These are phyloP conservation scores for Ephestia elutella DNA, from an alignment of 1,140 invertebrate genomes.

Conservation along the genomic window DNA sequence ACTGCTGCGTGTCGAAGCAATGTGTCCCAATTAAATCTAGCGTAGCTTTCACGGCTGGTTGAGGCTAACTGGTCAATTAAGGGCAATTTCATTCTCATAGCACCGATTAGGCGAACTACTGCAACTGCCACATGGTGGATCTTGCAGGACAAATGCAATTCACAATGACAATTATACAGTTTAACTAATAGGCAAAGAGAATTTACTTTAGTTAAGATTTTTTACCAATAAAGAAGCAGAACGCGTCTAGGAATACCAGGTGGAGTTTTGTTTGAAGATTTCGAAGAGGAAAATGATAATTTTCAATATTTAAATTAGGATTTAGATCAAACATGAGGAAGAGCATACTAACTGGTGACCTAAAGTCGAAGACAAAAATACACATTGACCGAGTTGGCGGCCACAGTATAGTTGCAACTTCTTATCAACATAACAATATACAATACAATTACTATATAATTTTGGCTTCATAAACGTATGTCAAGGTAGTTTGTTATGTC, in stretches of 20 bases:
- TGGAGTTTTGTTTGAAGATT: no score
- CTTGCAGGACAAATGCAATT: slow-evolving; percentile 60
- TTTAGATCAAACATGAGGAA: background rate
- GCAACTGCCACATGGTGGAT: slow-evolving; percentile 29
- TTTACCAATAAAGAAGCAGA: slow-evolving; percentile 21
- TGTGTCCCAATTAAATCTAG: slow-evolving; percentile 19
- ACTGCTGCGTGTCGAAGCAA: slow-evolving; percentile 5
- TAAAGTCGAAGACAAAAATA: background rate
- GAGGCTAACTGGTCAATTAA: slow-evolving; percentile 57
- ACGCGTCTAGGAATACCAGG: no score
- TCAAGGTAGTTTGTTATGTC: no score
- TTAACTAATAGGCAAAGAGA: slow-evolving; percentile 31
- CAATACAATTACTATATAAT: no score
- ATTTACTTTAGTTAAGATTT: slow-evolving; percentile 31
- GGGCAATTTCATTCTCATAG: slow-evolving; percentile 51
- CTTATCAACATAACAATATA: background rate
- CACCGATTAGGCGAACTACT: slow-evolving; percentile 25
- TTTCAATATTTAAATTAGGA: background rate
- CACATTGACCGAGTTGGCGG: slow-evolving; percentile 44
- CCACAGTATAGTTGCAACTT: background rate
- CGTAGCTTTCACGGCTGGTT: slow-evolving; percentile 27
- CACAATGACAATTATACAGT: slow-evolving; percentile 50
- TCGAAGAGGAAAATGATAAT: no score
- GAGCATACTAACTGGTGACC: background rate
- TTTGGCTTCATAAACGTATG: no score